Conservation (phyloP, 2,113 vertebrate genomes). For the Pao palembangensis region DNA sequence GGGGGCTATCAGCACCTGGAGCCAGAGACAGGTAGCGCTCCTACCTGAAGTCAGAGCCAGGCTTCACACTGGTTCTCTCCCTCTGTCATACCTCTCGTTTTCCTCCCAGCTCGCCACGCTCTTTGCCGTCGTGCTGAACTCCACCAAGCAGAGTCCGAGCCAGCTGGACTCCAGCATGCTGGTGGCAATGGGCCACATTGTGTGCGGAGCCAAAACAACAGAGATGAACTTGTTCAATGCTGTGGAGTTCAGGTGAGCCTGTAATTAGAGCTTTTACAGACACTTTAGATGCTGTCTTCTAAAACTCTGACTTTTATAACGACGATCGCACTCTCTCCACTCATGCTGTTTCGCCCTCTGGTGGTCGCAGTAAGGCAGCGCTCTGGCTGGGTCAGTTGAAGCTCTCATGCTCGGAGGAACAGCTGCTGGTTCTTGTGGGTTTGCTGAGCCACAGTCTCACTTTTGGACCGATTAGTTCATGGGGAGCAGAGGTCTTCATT, state of each 20-base stretch:
- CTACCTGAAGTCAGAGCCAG: too few species aligned
- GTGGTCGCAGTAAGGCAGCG: constrained; percentile 72
- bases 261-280: neutral
- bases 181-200: constrained; percentile 74
- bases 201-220: constrained; percentile 71
- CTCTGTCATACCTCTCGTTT: constrained; percentile 7
- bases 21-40: constrained; percentile 29
- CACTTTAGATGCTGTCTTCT: neutral
- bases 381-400: constrained; percentile 70
- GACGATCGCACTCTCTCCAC: neutral
- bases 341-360: constrained; percentile 36
- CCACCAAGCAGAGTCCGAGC: constrained; percentile 58
- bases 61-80: neutral
- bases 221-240: constrained; percentile 70
- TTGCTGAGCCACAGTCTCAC: constrained; percentile 65
- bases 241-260: constrained; percentile 76
- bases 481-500: constrained; percentile 75
- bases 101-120: constrained; percentile 61
- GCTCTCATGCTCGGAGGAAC: constrained; percentile 74
- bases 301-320: neutral
- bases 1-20: constrained; percentile 67
- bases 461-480: constrained; percentile 74
- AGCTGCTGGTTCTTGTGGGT: constrained; percentile 60
- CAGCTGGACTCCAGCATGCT: constrained; percentile 74
- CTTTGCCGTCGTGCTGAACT: constrained; percentile 62